A percentile compares a stretch with the other conserved stretches of the same genome.
Evolutionary conservation across 2,797 vertebrate genomes (phyloP).

Genomic region (Synanceia verrucosa): DNA sequence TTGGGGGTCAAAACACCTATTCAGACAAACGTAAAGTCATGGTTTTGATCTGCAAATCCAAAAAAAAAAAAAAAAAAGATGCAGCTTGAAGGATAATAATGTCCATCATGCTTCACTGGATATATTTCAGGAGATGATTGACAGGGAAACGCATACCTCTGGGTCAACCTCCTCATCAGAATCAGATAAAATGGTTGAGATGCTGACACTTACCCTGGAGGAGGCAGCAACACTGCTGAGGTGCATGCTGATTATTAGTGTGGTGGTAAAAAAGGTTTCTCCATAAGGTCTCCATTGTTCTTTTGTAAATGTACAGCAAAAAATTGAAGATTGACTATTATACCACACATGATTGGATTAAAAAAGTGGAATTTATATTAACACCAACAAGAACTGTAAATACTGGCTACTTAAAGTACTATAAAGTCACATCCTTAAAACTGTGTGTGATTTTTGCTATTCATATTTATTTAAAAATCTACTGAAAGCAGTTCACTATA

Average conservation of each 20-base stretch:
- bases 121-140: background rate
- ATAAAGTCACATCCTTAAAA: background rate
- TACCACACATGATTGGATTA: too few species aligned
- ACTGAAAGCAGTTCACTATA: background rate
- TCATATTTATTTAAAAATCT: background rate
- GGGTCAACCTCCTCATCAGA: conserved; percentile 1
- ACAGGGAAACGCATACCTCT: conserved; percentile 14
- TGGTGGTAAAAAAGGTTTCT: background rate
- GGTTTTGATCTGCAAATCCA: background rate
- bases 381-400: background rate
- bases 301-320: background rate
- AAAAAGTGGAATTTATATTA: background rate
- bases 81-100: background rate
- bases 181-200: conserved; percentile 8
- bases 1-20: background rate
- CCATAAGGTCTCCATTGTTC: background rate
- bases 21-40: background rate
- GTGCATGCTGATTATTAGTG: background rate
- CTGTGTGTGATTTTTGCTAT: background rate
- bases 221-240: background rate
- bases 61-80: too few species aligned
- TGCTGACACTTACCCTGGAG: background rate
- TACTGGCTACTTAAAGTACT: background rate
- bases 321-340: too few species aligned
- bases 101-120: background rate